These are phyloP conservation scores for Andrena praecox DNA, from an alignment of 2,888 invertebrate species.

Conservation along the genomic window DNA sequence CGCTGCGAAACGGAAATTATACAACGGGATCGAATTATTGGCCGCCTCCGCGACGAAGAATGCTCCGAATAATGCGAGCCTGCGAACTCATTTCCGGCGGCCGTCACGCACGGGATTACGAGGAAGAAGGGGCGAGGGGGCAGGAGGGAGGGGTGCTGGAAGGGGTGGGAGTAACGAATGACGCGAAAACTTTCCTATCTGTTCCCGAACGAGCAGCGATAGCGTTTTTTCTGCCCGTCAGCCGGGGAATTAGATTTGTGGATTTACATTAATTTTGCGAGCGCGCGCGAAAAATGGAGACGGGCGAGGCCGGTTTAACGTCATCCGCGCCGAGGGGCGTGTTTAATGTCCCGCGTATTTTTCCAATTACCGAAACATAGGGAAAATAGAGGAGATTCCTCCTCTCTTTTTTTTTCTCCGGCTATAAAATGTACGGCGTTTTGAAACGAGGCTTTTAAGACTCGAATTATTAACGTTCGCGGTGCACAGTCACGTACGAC, in stretches of 20 bases:
- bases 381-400: conserved; percentile 27
- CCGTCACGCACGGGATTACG: conserved; percentile 53
- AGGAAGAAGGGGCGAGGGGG: not conserved
- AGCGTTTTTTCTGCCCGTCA: conserved; percentile 2
- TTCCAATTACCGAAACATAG: conserved; percentile 35
- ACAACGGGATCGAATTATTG: conserved; percentile 73
- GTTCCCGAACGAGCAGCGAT: conserved; percentile 34
- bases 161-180: conserved; percentile 47
- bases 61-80: conserved; percentile 69
- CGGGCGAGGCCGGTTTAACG: conserved; percentile 12
- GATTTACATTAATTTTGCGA: conserved; percentile 42
- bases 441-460: conserved; percentile 6
- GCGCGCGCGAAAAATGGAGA: not conserved
- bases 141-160: not conserved
- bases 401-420: not conserved
- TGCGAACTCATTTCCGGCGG: conserved; percentile 75
- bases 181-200: conserved; percentile 54
- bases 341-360: conserved; percentile 41
- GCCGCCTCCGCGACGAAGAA: conserved; percentile 65
- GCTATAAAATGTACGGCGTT: conserved; percentile 11
- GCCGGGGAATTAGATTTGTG: conserved; percentile 46
- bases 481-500: not conserved
- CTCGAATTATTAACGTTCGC: conserved; percentile 27
- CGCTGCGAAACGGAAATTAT: conserved; percentile 74
- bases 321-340: conserved; percentile 1